Evolutionary conservation across 2,888 invertebrate species (phyloP), one percentile per base, ranked within the genome.

Genomic region (Pyralis farinalis): DNA sequence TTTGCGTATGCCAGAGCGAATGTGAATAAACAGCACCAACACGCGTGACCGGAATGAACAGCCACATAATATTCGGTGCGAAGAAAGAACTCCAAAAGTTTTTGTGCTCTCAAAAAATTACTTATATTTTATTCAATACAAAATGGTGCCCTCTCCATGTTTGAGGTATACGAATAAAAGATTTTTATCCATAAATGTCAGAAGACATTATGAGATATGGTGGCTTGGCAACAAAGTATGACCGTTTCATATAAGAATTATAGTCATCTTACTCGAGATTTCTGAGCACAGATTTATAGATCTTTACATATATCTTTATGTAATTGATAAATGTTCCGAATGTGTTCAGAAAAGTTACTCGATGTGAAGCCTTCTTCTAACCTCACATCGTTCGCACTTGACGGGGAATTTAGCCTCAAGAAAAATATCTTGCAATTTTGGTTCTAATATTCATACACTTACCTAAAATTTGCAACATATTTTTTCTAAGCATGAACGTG

Each of bases 21-120:
- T 75, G 73, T 73, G 79, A 75, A 81, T 82, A 84, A 83, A 84
- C 81, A 81, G 64, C 57, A 54, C 50, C 52, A 55, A 52, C 58
- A 66, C 60, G 65, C 85, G 85, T 86, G 86, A 81, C 79, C 68
- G 36, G 81, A 84, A 84, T 85, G 68, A 71, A 77, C 66, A 56
- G 56, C 58, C 52, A 53, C 65, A 57, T 64, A 63, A 74, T 66
- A 65, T 70, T 69, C 63, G 58, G 59, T 52, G 50, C 61, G 60
- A 58, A 61, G 51, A 56, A 62, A 62, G 57, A 62, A 58, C 59
- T 50, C 63, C 43, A 49, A 66, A 73, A 72, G 58, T 72, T 76
- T 72, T 70, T 63, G 61, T 60, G 53, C 49, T 49, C 54, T 56
- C 57, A 58, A 58, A 61, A 69, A 71, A 75, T 66, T 69, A 74